Conservation (phyloP, 1,140 invertebrate species). For the Drosophila aff. region DNA sequence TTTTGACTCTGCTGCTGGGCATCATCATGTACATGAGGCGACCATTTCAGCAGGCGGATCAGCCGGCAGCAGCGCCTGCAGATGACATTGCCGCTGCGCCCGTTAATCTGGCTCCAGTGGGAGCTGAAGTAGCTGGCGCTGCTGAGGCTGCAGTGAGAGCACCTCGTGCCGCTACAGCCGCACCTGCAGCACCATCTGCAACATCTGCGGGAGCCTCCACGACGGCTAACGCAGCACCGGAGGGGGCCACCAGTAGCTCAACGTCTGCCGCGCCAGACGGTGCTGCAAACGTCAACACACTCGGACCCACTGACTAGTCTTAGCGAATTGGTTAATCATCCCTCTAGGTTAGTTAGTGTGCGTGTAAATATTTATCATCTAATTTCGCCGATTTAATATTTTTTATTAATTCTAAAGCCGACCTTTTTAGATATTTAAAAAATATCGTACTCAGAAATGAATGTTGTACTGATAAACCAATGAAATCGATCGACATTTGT, state of each 20-base stretch:
- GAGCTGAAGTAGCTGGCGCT: conserved; percentile 5
- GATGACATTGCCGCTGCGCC: conserved; percentile 47
- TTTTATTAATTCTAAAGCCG: conserved; percentile 73
- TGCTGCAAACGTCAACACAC: conserved; percentile 45
- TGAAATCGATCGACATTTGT: conserved; percentile 46
- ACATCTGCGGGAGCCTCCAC: conserved; percentile 13
- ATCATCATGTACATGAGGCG: conserved; percentile 92
- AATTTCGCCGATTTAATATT: conserved; percentile 65
- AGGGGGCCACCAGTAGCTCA: conserved; percentile 14
- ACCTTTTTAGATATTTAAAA: conserved; percentile 78
- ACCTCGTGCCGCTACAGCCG: not conserved
- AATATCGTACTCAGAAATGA: conserved; percentile 76
- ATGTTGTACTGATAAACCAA: conserved; percentile 74
- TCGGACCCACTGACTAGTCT: conserved; percentile 81
- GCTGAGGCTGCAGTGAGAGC: conserved; percentile 4
- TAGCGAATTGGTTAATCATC: conserved; percentile 69
- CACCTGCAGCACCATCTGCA: not conserved
- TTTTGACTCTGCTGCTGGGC: conserved; percentile 92
- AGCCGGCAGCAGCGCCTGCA: conserved; percentile 28
- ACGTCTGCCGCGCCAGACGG: conserved; percentile 42
- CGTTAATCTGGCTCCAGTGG: conserved; percentile 31
- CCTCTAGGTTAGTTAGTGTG: conserved; percentile 78
- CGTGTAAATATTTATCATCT: conserved; percentile 83
- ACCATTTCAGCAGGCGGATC: conserved; percentile 86
- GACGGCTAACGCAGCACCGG: conserved; percentile 8